phyloP scores from a whole-genome alignment of 30 jellyfish, hydroid and myxozoan species.

The Turritopsis rubra region DNA sequence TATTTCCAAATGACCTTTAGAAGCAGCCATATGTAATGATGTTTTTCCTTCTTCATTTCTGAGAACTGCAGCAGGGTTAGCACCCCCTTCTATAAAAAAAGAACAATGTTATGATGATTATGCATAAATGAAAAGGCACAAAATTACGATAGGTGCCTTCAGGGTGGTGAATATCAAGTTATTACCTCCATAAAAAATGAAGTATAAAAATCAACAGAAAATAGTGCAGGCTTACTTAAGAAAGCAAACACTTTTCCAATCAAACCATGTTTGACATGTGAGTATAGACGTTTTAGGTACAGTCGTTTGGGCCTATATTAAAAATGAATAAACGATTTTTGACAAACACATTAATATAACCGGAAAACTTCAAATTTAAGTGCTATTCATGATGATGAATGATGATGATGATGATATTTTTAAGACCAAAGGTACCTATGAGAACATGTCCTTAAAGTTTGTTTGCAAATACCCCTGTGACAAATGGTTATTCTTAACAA shows the following conservation, averaged over 20 bases:
- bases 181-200: not conserved
- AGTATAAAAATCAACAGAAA: not conserved
- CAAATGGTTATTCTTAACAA: no score
- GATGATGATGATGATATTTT: no score
- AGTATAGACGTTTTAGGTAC: conserved; percentile 14
- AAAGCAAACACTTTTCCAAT: conserved; percentile 26
- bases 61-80: conserved; percentile 57
- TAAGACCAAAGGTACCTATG: no score
- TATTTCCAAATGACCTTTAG: conserved; percentile 72
- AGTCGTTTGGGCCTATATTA: conserved; percentile 24
- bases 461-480: no score
- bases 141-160: no score
- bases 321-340: not conserved
- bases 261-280: conserved; percentile 29
- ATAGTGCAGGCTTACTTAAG: conserved; percentile 5
- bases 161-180: no score
- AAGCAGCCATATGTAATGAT: conserved; percentile 84
- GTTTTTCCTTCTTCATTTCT: conserved; percentile 61
- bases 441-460: no score
- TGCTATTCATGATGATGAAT: no score
- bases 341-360: no score
- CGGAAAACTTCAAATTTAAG: no score
- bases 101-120: not conserved
- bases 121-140: not conserved
- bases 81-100: conserved; percentile 48